These are phyloP conservation scores for Drosophila testacea DNA, from an alignment of 2,888 invertebrate genomes.

Conservation along the genomic window DNA sequence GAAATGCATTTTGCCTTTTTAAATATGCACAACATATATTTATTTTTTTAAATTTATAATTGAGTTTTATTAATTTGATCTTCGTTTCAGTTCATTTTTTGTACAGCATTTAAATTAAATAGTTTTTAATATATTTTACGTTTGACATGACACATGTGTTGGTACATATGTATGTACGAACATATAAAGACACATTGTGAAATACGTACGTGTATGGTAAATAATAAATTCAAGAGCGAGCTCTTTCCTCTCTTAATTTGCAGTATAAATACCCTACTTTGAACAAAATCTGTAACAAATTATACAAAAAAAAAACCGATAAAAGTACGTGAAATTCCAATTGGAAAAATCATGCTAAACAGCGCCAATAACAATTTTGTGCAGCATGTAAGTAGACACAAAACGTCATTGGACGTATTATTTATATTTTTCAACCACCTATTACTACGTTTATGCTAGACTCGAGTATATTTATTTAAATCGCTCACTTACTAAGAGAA, in stretches of 20 bases:
- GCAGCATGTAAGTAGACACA: slow-evolving; percentile 78
- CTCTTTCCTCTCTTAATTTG: slow-evolving; percentile 20
- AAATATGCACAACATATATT: slow-evolving; percentile 9
- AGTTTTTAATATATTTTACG: slow-evolving; percentile 7
- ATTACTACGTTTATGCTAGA: slow-evolving; percentile 26
- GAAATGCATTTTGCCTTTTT: slow-evolving; percentile 29
- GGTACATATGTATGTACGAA: slow-evolving; percentile 3
- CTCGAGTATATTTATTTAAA: background rate
- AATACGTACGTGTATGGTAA: slow-evolving; percentile 11
- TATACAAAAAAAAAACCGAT: slow-evolving; percentile 19
- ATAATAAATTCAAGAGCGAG: slow-evolving; percentile 17
- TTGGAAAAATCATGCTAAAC: slow-evolving; percentile 75
- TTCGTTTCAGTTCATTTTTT: slow-evolving; percentile 19
- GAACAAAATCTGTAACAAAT: slow-evolving; percentile 23
- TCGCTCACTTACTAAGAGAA: no score
- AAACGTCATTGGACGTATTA: slow-evolving; percentile 41
- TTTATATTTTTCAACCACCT: slow-evolving; percentile 21
- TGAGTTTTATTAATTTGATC: slow-evolving; percentile 8
- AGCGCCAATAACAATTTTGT: slow-evolving; percentile 75
- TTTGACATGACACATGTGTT: slow-evolving; percentile 4
- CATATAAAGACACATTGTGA: background rate
- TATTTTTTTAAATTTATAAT: background rate
- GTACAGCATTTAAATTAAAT: slow-evolving; percentile 17
- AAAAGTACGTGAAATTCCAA: slow-evolving; percentile 57
- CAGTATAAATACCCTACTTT: slow-evolving; percentile 20